A percentile compares a stretch with the other conserved stretches of the same genome.
Evolutionary conservation across 23 tunicate genomes (phyloP).

Genomic region (Aplidium turbinatum): DNA sequence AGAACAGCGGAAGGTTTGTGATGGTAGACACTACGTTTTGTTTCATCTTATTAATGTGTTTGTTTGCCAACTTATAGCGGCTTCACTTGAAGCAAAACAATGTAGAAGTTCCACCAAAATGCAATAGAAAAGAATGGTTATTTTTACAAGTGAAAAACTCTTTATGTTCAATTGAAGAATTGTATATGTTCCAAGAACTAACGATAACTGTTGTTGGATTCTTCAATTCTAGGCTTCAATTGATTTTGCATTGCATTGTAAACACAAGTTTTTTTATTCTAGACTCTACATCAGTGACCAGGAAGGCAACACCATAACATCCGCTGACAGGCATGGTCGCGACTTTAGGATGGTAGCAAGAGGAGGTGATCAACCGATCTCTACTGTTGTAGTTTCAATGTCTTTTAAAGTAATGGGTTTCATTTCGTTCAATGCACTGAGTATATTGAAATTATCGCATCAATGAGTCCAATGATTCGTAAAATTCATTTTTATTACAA

Average conservation of each 20-base stretch:
- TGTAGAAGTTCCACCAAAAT: no score
- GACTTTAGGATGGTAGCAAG: conserved; percentile 36
- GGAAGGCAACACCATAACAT: conserved; percentile 40
- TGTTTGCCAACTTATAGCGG: neutral
- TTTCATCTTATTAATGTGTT: neutral
- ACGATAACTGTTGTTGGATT: no score
- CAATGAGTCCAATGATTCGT: no score
- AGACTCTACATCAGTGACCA: conserved; percentile 70
- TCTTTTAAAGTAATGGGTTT: neutral
- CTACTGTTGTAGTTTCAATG: no score
- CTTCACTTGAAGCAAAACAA: no score
- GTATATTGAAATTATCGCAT: neutral
- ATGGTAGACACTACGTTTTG: neutral
- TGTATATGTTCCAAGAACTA: no score
- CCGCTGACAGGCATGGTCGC: conserved; percentile 31
- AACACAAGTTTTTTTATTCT: neutral
- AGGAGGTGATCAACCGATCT: conserved; percentile 39
- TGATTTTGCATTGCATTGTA: no score
- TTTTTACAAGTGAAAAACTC: no score
- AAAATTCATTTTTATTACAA: no score
- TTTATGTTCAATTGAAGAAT: no score
- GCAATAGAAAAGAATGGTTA: neutral
- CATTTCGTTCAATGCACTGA: neutral
- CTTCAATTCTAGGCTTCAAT: no score
- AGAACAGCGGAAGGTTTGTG: conserved; percentile 54